phyloP scores from a whole-genome alignment of 2,888 invertebrate genomes.

The Xestia xanthographa region DNA sequence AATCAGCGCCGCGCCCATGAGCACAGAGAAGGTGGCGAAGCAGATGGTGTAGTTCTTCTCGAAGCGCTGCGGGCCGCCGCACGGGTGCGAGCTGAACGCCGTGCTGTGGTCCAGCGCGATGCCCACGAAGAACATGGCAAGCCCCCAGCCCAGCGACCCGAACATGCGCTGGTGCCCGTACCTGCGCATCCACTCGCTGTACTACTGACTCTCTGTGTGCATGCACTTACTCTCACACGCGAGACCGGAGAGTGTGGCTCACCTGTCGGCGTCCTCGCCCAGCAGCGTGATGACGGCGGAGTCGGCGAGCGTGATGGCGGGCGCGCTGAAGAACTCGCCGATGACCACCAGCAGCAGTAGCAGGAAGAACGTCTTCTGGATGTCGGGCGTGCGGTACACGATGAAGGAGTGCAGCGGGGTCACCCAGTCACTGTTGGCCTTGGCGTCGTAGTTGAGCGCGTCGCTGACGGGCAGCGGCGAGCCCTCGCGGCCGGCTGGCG shows the following conservation, averaged over 20 bases:
- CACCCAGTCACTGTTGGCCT: slow-evolving; percentile 94
- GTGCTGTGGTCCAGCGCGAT: slow-evolving; percentile 99
- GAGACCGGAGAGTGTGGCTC: slow-evolving; percentile 15
- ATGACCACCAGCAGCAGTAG: slow-evolving; percentile 97
- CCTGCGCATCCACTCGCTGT: slow-evolving; percentile 73
- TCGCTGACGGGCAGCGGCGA: slow-evolving; percentile 94
- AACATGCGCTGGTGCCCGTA: slow-evolving; percentile 99
- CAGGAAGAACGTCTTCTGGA: slow-evolving; percentile 98
- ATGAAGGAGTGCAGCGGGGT: slow-evolving; percentile 98
- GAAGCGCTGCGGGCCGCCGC: slow-evolving; percentile 95
- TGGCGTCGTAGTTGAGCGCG: slow-evolving; percentile 94
- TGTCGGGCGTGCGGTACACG: slow-evolving; percentile 96
- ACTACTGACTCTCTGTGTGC: not conserved
- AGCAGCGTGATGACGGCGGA: slow-evolving; percentile 97
- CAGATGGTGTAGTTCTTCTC: slow-evolving; percentile 99
- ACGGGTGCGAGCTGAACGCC: slow-evolving; percentile 98
- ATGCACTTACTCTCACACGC: not conserved
- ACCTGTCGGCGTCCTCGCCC: slow-evolving; percentile 96
- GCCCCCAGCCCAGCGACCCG: slow-evolving; percentile 99
- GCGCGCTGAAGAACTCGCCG: slow-evolving; percentile 99
- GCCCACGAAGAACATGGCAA: slow-evolving; percentile 99
- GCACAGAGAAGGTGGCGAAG: slow-evolving; percentile 98
- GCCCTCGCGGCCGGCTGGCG: slow-evolving; percentile 79
- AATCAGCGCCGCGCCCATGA: slow-evolving; percentile 98
- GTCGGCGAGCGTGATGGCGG: slow-evolving; percentile 98